These are phyloP conservation scores for Callimorpha dominula DNA, from an alignment of 2,888 invertebrate genomes.

Conservation along the genomic window DNA sequence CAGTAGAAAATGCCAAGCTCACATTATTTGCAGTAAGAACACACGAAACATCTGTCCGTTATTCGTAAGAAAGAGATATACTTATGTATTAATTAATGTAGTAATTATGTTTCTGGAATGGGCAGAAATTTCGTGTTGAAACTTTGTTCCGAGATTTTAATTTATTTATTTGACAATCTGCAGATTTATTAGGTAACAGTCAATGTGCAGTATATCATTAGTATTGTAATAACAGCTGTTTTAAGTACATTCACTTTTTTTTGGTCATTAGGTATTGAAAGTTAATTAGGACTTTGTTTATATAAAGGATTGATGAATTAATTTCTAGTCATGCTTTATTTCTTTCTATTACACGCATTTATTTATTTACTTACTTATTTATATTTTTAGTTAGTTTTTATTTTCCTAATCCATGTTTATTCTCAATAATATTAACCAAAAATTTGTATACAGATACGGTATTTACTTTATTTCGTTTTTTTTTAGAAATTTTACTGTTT, in stretches of 20 bases:
- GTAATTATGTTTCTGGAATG: not conserved
- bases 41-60: not conserved
- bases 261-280: not conserved
- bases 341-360: not conserved
- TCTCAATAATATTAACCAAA: not conserved
- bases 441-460: too few relatives aligned
- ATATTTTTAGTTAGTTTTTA: not conserved
- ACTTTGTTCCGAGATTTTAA: not conserved
- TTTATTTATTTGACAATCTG: not conserved
- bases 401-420: not conserved
- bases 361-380: not conserved
- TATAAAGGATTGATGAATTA: not conserved
- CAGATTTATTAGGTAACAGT: not conserved
- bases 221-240: not conserved
- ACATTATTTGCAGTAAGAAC: not conserved
- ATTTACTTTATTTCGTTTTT: too few relatives aligned
- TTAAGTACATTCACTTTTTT: not conserved
- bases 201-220: not conserved
- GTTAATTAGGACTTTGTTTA: not conserved
- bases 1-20: not conserved
- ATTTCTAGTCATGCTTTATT: conserved; percentile 1
- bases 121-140: not conserved
- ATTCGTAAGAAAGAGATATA: not conserved
- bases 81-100: not conserved
- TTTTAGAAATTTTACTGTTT: too few relatives aligned